These are phyloP conservation scores for Phaethornis superciliosus DNA, from an alignment of 2,113 vertebrate species.

Conservation along the genomic window DNA sequence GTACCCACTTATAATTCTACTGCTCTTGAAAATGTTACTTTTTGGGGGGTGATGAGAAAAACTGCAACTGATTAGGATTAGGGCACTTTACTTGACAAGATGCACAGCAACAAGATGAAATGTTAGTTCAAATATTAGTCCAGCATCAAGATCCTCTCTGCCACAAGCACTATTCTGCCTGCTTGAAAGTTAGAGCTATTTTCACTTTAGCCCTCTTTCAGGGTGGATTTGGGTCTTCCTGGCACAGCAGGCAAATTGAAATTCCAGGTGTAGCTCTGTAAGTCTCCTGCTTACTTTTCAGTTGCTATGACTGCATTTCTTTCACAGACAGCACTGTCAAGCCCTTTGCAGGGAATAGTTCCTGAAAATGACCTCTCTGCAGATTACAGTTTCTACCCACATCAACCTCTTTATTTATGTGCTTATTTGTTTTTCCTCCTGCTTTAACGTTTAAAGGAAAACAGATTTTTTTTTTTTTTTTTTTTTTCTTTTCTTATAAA, in stretches of 20 bases:
- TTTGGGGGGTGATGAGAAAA: not conserved
- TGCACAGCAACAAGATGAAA: not conserved
- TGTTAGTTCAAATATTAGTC: not conserved
- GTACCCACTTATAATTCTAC: not conserved
- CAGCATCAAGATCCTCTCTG: not conserved
- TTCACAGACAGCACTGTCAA: conserved; percentile 25
- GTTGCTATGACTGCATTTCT: not conserved
- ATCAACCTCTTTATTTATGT: conserved; percentile 2
- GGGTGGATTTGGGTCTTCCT: not conserved
- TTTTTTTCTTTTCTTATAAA: not conserved
- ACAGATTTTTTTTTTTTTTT: not conserved
- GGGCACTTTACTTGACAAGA: not conserved
- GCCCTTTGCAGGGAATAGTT: not conserved
- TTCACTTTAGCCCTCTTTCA: conserved; percentile 9
- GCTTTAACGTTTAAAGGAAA: not conserved
- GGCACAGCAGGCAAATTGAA: conserved; percentile 32
- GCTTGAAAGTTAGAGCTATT: not conserved
- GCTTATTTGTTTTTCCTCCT: not conserved
- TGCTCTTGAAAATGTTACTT: not conserved
- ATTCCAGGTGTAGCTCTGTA: not conserved
- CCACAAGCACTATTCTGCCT: not conserved
- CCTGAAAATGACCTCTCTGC: conserved; percentile 7
- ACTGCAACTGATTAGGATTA: not conserved
- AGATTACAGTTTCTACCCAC: not conserved
- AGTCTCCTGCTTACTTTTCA: conserved; percentile 18